Evolutionary conservation across 2,888 invertebrate genomes (phyloP).

Genomic region (Thecocarcelia acutangulata): DNA sequence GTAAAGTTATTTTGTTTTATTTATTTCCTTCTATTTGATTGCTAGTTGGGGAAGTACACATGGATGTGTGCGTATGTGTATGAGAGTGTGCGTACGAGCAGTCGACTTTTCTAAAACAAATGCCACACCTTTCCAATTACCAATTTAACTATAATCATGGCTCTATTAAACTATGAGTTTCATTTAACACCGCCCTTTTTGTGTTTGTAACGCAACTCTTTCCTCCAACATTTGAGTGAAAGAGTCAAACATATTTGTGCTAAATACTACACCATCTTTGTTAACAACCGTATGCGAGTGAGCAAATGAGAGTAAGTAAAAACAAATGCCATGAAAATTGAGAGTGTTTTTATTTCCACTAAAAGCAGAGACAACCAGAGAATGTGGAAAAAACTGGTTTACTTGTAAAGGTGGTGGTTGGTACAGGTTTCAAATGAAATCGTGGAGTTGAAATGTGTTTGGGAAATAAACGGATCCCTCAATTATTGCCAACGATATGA

Average conservation of each 20-base stretch:
- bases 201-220: conserved; percentile 3
- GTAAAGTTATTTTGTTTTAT: conserved; percentile 6
- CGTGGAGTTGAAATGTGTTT: conserved; percentile 43
- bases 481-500: conserved; percentile 50
- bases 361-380: background rate
- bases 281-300: conserved; percentile 64
- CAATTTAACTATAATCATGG: conserved; percentile 67
- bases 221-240: conserved; percentile 29
- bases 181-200: conserved; percentile 41
- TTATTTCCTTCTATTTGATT: conserved; percentile 34
- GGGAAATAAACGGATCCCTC: conserved; percentile 38
- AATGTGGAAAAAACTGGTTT: conserved; percentile 21
- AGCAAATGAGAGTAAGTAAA: conserved; percentile 30
- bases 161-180: conserved; percentile 44
- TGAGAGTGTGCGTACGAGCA: no score
- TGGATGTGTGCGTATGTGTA: background rate
- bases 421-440: background rate
- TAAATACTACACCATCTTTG: conserved; percentile 77
- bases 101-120: conserved; percentile 63
- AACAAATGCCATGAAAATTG: background rate
- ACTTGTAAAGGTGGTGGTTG: conserved; percentile 5
- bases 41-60: background rate
- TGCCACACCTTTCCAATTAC: conserved; percentile 68
- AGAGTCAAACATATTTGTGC: conserved; percentile 49
- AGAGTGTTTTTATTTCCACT: conserved; percentile 1